Percentiles rank a stretch among this genome's conserved stretches.
These are phyloP conservation scores for Corythaeola cristata DNA, from an alignment of 2,113 vertebrate species.

Conservation along the genomic window DNA sequence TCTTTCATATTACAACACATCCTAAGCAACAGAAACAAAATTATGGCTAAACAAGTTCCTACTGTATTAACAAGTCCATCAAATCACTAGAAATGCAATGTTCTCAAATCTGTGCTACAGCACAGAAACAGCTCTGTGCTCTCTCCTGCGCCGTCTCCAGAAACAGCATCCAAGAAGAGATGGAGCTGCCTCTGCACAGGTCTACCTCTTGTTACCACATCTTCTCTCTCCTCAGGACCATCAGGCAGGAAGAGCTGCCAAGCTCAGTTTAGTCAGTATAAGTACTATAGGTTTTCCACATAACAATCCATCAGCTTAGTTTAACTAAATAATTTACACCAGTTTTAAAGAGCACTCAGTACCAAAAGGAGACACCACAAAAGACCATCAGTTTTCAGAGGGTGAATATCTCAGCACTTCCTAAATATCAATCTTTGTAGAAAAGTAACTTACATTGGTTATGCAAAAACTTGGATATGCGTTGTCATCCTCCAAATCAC, in stretches of 20 bases:
- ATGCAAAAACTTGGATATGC: background rate
- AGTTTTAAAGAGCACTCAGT: background rate
- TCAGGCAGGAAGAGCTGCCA: background rate
- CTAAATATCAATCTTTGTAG: background rate
- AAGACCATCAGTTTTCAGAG: background rate
- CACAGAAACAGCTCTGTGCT: background rate
- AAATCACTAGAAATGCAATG: background rate
- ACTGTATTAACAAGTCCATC: background rate
- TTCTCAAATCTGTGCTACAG: background rate
- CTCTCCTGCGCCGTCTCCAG: background rate
- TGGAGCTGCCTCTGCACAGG: background rate
- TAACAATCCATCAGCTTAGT: background rate
- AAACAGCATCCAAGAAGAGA: background rate
- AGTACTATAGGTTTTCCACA: background rate
- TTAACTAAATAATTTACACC: background rate
- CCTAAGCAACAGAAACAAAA: background rate
- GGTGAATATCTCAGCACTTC: background rate
- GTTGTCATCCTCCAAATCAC: background rate
- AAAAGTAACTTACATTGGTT: background rate
- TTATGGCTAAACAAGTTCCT: background rate
- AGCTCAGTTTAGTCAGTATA: background rate
- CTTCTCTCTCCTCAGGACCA: background rate
- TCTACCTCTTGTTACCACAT: accelerated
- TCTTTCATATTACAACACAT: background rate
- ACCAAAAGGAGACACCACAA: background rate